Evolutionary conservation across 2,888 invertebrate species (phyloP).

Genomic region (Ochropleura leucogaster): DNA sequence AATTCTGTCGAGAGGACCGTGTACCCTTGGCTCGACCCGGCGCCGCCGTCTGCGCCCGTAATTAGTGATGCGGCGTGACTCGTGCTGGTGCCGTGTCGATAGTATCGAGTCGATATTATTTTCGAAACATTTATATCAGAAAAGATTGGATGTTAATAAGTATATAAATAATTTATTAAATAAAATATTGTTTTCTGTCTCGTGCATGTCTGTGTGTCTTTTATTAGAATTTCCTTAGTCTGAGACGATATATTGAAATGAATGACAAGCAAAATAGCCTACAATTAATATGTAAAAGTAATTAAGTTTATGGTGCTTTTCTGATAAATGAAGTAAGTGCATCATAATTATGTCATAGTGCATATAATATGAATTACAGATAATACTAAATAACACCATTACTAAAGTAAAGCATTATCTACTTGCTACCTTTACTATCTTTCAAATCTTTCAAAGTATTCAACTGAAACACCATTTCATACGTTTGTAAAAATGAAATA

Average conservation of each 20-base stretch:
- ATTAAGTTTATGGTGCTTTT: neutral
- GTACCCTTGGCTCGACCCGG: slow-evolving; percentile 88
- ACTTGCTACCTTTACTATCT: too few species aligned
- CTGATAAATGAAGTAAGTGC: neutral
- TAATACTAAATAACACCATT: neutral
- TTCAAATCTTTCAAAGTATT: neutral
- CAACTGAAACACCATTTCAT: neutral
- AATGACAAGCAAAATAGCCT: neutral
- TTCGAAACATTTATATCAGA: neutral
- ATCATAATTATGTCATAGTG: neutral
- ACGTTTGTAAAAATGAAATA: neutral
- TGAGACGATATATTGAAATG: neutral
- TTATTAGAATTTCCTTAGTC: neutral
- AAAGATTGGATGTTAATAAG: neutral
- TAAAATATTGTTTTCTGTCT: too few species aligned
- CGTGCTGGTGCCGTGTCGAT: slow-evolving; percentile 81
- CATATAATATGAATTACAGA: neutral
- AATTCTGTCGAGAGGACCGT: slow-evolving; percentile 87
- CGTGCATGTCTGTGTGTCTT: neutral
- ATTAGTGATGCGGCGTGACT: slow-evolving; percentile 86
- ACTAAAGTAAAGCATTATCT: neutral
- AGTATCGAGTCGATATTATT: slow-evolving; percentile 59
- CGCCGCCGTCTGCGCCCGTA: slow-evolving; percentile 87
- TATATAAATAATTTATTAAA: too few species aligned
- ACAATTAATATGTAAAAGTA: neutral